Percentiles rank a stretch among this genome's conserved stretches.
Evolutionary conservation across 2,888 invertebrate genomes (phyloP).

Genomic region (Eledone cirrhosa): DNA sequence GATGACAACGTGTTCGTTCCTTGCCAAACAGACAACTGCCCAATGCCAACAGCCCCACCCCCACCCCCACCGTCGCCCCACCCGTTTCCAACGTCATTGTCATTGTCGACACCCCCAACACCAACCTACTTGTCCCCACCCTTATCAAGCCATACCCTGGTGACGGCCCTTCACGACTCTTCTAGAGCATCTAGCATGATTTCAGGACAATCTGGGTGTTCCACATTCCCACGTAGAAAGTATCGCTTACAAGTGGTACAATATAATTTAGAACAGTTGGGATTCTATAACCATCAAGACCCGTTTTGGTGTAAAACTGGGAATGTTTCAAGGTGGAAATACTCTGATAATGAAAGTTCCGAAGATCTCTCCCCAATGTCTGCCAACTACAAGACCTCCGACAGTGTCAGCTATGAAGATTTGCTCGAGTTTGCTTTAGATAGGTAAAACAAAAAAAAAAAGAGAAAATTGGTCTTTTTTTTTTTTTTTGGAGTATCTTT

Average conservation of each 20-base stretch:
- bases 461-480: slow-evolving; percentile 34
- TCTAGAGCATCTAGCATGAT: slow-evolving; percentile 14
- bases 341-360: slow-evolving; percentile 41
- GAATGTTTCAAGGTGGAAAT: slow-evolving; percentile 43
- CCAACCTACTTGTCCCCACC: not conserved
- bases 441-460: slow-evolving; percentile 54
- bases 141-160: not conserved
- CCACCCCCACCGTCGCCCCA: not conserved
- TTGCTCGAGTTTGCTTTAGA: slow-evolving; percentile 88
- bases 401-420: slow-evolving; percentile 89
- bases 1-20: slow-evolving; percentile 47
- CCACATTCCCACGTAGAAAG: slow-evolving; percentile 48
- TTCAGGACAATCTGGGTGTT: slow-evolving; percentile 40
- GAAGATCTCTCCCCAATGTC: slow-evolving; percentile 66
- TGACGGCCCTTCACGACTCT: too few relatives aligned
- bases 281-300: slow-evolving; percentile 56
- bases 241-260: slow-evolving; percentile 52
- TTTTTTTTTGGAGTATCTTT: slow-evolving; percentile 35
- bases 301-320: slow-evolving; percentile 61
- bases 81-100: not conserved
- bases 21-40: slow-evolving; percentile 28
- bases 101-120: slow-evolving; percentile 19
- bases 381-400: slow-evolving; percentile 71
- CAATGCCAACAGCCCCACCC: slow-evolving; percentile 24
- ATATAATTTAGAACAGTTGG: slow-evolving; percentile 57